These are phyloP conservation scores for Onychorhynchus coronatus DNA, from an alignment of 2,113 vertebrate species.

Conservation along the genomic window DNA sequence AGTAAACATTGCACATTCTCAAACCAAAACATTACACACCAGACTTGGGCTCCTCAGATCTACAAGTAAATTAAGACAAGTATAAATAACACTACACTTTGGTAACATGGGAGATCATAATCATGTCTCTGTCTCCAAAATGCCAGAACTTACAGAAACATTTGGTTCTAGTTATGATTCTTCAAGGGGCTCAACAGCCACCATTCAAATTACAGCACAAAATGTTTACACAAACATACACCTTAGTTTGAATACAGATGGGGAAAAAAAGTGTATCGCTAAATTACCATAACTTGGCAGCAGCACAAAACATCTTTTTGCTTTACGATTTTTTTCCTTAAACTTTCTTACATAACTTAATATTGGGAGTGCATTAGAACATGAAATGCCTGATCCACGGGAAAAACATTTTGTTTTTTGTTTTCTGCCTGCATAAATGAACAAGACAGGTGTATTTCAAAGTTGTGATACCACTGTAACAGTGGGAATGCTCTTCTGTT, in stretches of 20 bases:
- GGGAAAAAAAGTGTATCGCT: not conserved
- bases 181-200: not conserved
- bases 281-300: not conserved
- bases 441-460: not conserved
- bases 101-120: not conserved
- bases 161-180: not conserved
- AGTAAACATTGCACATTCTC: not conserved
- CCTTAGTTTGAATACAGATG: accelerated
- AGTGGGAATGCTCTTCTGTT: not conserved
- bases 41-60: not conserved
- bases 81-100: not conserved
- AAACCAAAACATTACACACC: not conserved
- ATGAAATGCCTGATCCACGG: not conserved
- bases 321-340: not conserved
- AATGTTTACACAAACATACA: not conserved
- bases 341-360: not conserved
- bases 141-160: not conserved
- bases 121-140: not conserved
- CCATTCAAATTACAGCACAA: not conserved
- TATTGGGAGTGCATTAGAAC: not conserved
- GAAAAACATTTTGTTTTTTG: accelerated
- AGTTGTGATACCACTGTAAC: not conserved
- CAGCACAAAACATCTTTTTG: not conserved
- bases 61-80: not conserved
- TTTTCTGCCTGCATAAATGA: not conserved